Base-by-base conservation (phyloP, 2,113 vertebrate species). In the Macroglossus sobrinus region DNA sequence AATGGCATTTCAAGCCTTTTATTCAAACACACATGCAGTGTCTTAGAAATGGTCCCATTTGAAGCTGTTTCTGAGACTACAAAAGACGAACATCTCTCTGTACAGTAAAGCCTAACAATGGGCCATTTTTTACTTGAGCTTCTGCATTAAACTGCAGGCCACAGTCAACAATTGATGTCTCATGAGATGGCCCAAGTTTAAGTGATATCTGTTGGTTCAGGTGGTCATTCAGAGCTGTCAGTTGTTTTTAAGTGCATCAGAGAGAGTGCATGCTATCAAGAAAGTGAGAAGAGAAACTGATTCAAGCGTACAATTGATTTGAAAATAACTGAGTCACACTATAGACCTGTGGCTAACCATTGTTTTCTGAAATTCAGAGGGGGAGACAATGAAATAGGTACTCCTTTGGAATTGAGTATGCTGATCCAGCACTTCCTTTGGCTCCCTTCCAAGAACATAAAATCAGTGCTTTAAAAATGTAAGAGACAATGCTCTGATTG, bases 1-100 rank as follows among this genome's bases (percentile, higher is more conserved):
- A 96, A 91, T 33, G 30, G 89, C 69, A 94, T 97, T 91, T 95
- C 82, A 66, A 94, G 81, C 4, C 76, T 95, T 96, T 97, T 53
- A 79, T 69, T 96, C 82, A 81, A 95, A 93, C 15, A 24, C 86
- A 87, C 53, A 57, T 38, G 79, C 10, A 89, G 35, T 11, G 4
- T 40, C 28, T 71, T 64, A 94, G 88, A 92, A 91, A 87, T 84
- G 45, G 88, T 84, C 90, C 66, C n/a, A 68, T 76, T 47, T n/a
- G 81, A 47, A 64, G 5, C 90, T 38, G 53, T 21, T 78, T 84
- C 84, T 91, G 22, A 79, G 88, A 45, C 59, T 69, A 76, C 84
- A 93, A 88, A 84, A 81, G 53, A 64, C 68, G 95, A 97, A 68
- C 4, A 12, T 1, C 1, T 92, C 64, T 96, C 71, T 91, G 66